Conservation (phyloP, 2,797 vertebrate species). For the Mallotus villosus region DNA sequence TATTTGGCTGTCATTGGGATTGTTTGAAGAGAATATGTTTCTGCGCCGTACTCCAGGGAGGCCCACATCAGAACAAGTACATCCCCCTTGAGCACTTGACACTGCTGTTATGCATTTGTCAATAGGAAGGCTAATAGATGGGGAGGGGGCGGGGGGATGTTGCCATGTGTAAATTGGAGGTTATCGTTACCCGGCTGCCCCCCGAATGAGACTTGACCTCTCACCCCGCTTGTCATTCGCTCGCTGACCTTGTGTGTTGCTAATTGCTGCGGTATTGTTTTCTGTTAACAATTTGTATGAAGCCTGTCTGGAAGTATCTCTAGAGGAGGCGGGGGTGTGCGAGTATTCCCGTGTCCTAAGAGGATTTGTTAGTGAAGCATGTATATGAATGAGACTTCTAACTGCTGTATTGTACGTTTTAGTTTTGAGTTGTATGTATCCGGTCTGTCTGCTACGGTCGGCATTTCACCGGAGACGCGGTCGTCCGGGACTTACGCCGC, state of each 20-base stretch:
- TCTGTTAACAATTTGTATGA: background rate
- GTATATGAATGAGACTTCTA: background rate
- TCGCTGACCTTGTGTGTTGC: constrained; percentile 53
- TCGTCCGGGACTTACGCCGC: too few species aligned
- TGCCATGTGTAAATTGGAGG: constrained; percentile 67
- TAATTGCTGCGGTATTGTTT: constrained; percentile 59
- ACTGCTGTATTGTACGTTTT: background rate
- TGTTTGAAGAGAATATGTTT: constrained; percentile 94
- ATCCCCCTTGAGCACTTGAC: constrained; percentile 85
- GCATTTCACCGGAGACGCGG: too few species aligned
- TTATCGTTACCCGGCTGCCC: constrained; percentile 33
- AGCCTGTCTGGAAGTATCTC: constrained; percentile 16
- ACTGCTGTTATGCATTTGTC: constrained; percentile 81
- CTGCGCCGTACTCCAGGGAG: constrained; percentile 81
- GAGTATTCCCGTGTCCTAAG: background rate
- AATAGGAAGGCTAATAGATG: constrained; percentile 82
- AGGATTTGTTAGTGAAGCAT: background rate
- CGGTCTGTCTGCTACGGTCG: too few species aligned
- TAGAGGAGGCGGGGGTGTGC: background rate
- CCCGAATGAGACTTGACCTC: constrained; percentile 65
- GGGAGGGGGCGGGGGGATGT: constrained; percentile 34
- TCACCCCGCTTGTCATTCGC: constrained; percentile 59
- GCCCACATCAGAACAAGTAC: constrained; percentile 78
- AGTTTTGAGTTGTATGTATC: background rate
- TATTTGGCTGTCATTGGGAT: constrained; percentile 94